A percentile compares a stretch with the other conserved stretches of the same genome.
These are phyloP conservation scores for Drosophila mimetica DNA, from an alignment of 2,888 invertebrate genomes.

Conservation along the genomic window DNA sequence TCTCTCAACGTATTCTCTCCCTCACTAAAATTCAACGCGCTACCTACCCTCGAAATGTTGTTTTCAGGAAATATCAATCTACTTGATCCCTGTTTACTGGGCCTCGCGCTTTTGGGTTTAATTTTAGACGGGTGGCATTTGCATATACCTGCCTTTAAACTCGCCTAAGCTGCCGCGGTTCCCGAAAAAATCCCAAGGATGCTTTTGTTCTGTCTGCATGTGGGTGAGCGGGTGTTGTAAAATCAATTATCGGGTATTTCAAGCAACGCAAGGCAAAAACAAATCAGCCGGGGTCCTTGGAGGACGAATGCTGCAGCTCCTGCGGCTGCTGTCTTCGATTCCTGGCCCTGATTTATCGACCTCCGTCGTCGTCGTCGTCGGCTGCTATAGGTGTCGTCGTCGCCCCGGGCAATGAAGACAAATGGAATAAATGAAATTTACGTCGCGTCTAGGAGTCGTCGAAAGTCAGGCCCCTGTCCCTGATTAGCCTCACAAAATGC, in stretches of 20 bases:
- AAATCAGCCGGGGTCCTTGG: conserved; percentile 51
- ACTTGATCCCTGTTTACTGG: conserved; percentile 53
- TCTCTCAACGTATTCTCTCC: conserved; percentile 1
- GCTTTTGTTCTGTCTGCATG: conserved; percentile 23
- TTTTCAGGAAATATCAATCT: conserved; percentile 49
- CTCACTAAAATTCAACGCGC: background rate
- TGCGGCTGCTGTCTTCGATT: conserved; percentile 30
- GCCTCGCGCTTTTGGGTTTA: conserved; percentile 35
- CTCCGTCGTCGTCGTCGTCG: conserved; percentile 47
- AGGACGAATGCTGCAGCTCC: conserved; percentile 21
- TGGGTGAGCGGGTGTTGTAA: conserved; percentile 35
- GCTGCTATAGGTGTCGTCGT: conserved; percentile 27
- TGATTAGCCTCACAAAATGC: conserved; percentile 51
- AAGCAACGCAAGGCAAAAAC: conserved; percentile 54
- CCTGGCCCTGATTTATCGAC: conserved; percentile 64
- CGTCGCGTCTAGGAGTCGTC: conserved; percentile 28
- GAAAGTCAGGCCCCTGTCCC: conserved; percentile 12
- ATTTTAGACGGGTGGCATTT: conserved; percentile 27
- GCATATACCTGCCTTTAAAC: conserved; percentile 37
- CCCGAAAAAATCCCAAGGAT: conserved; percentile 29
- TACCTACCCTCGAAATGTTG: conserved; percentile 44
- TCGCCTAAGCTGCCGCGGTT: conserved; percentile 30
- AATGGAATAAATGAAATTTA: conserved; percentile 48
- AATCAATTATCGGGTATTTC: conserved; percentile 68
- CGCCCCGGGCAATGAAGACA: conserved; percentile 45